Base-by-base conservation (phyloP, 2,113 vertebrate genomes). In the Gasterosteus aculeatus region DNA sequence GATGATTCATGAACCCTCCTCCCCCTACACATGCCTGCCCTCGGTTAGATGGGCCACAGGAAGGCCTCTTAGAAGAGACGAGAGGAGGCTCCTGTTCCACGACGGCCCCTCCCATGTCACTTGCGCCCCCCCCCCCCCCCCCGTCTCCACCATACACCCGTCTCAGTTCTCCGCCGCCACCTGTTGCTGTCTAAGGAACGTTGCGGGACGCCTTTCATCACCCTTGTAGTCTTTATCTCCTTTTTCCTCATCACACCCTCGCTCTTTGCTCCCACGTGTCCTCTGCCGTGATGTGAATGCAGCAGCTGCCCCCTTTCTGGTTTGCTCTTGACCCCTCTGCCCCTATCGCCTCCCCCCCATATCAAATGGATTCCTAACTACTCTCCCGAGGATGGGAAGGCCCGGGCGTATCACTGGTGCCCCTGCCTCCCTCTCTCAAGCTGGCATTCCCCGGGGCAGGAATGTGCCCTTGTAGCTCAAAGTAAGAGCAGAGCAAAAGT, bases 11-110 rank as follows among this genome's bases (percentile, higher is more conserved):
- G 14, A 46, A 12, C 69, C 29, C 12, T 66, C 47, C 11, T 11
- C 19, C 8, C 31, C 18, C 19, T 18, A 35, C 22, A 12, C 22
- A 39, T 7, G 19, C 61, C 39, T 26, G 5, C 47, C 62, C 35
- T 3, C 44, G 0, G 69, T 68, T 1, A 86, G 89, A 90, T 80
- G 56, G 84, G 80, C 83, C 70, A 83, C 89, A 91, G 88, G 89
- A 91, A 91, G 86, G 88, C 86, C 12, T 41, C 16, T 26, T 79
- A 83, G 74, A 83, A 74, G 80, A 77, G 72, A 80, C 51, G 79
- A 81, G 83, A 75, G 66, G 16, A 56, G 66, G 69, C 67, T 84
- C 83, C 56, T 46, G 66, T 88, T 87, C 80, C 85, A 78, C 80
- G 51, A 42, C 85, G 59, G 61, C 78, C 82, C 82, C 77, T 66